Base-by-base conservation (phyloP, 2,113 vertebrate genomes). In the Guaruba guarouba region DNA sequence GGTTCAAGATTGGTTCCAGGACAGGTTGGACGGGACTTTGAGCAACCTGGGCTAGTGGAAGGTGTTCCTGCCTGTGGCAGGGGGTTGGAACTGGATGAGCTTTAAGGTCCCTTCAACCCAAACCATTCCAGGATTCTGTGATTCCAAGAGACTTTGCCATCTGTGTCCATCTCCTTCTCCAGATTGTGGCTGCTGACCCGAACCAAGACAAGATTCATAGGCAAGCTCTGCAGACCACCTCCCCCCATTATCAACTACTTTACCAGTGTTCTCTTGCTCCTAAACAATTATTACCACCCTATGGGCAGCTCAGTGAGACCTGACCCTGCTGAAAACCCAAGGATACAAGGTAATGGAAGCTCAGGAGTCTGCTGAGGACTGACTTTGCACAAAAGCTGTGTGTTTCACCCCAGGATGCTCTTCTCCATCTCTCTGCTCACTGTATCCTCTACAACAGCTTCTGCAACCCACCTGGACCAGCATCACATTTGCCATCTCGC, bases 351-450 rank as follows among this genome's bases (percentile, higher is more conserved):
- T 14, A 8, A 61, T 62, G 61, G 66, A 7, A 43, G 59, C 46
- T 55, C 5, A 2, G 18, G 31, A 44, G 10, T 9, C 41, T 63
- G 44, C 59, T 59, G 39, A 41, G 35, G 54, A 14, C 37, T 44
- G 49, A 75, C 10, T 10, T 82, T 13, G 14, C 10, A 41, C 2
- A 1, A 43, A 46, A 61, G 25, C 46, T 27, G 10, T 1, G 0
- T 27, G 28, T 43, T 54, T 62, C 49, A 43, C 25, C 39, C 35
- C 23, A 9, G 37, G 61, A 46, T 59, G 15, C 16, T 81, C 63
- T 82, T 82, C 55, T 69, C n/a, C 10, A 0, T 61, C 49, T 16
- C 78, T 79, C 52, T 37, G 74, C 55, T 90, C 54, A 6, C 48
- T 29, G 18, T 27, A 35, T 16, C 57, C 63, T 54, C 63, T 31